Percentiles rank a stretch among this genome's conserved stretches.
Conservation (phyloP, 2,888 invertebrate genomes). For the Labia minor region DNA sequence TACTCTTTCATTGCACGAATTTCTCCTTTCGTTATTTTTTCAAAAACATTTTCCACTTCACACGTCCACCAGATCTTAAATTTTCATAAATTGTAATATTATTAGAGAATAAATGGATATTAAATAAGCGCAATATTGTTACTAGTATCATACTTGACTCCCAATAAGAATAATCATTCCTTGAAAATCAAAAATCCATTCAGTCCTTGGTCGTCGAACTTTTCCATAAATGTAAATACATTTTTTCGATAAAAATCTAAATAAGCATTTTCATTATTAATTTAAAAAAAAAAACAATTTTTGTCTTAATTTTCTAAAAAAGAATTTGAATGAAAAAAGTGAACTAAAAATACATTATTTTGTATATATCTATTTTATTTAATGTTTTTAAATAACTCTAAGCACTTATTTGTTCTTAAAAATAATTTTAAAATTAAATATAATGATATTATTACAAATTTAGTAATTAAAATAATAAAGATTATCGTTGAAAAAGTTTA, state of each 20-base stretch:
- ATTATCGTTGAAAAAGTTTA: no score
- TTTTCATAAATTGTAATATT: not conserved
- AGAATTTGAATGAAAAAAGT: no score
- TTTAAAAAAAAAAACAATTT: not conserved
- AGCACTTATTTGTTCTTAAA: no score
- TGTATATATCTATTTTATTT: no score
- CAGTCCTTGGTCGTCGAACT: constrained; percentile 54
- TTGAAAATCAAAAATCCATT: constrained; percentile 83
- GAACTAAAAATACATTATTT: no score
- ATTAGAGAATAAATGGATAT: not conserved
- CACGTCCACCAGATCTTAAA: constrained; percentile 73
- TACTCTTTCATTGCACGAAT: constrained; percentile 88
- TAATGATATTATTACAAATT: no score
- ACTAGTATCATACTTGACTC: constrained; percentile 64
- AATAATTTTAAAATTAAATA: no score
- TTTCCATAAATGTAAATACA: constrained; percentile 78
- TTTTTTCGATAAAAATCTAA: constrained; percentile 60
- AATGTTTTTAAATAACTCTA: no score
- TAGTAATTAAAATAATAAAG: no score
- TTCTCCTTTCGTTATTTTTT: constrained; percentile 51
- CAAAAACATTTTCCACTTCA: constrained; percentile 83
- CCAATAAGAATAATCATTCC: constrained; percentile 79
- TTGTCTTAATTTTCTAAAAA: no score
- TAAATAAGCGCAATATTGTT: no score
- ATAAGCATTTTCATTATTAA: constrained; percentile 23